Evolutionary conservation across 2,113 vertebrate genomes (phyloP), one percentile per base, ranked within the genome.

Genomic region (Eclectus roratus): DNA sequence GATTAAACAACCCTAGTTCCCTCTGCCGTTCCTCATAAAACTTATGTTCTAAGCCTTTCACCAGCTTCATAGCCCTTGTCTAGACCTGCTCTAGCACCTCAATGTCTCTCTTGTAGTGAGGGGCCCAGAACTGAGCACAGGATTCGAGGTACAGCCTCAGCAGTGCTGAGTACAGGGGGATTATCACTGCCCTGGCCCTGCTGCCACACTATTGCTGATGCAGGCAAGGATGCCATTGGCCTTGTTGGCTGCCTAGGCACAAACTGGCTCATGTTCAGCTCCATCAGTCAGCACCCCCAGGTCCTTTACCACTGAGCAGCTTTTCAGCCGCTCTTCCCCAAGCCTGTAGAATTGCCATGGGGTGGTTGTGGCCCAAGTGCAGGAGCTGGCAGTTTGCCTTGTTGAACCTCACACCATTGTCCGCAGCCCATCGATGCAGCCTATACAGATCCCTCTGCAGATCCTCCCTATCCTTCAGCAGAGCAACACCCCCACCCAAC

Each of bases 321-420:
- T 70, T 65, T 81, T 23, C 28, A 77, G 21, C 16, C 17, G 15
- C n/a, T 60, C 11, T 27, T 21, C 14, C 29, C 49, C 29, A 78
- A 78, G 24, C n/a, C 25, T 72, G 17, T 72, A 14, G 44, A 0
- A 0, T 15, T 66, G n/a, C 56, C 56, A 46, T 31, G 21, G 17
- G 2, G 4, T 33, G 53, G 31, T 35, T 66, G 12, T 72, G 25
- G 37, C 21, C 17, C 17, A 72, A 4, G 10, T 33, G 33, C 55
- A 58, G 33, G 20, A 23, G 5, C 8, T 20, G 20, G 33, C 33
- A n/a, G 12, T 58, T n/a, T n/a, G 55, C 19, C 33, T 23, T 58
- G 33, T 58, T 58, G 55, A 56, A 23, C 20, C 55, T 58, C 55
- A n/a, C n/a, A 23, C 55, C 33, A 21, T 9, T 23, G 55, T 33